Conservation (phyloP, 2,113 vertebrate genomes). For the Trematocara stigmaticum region DNA sequence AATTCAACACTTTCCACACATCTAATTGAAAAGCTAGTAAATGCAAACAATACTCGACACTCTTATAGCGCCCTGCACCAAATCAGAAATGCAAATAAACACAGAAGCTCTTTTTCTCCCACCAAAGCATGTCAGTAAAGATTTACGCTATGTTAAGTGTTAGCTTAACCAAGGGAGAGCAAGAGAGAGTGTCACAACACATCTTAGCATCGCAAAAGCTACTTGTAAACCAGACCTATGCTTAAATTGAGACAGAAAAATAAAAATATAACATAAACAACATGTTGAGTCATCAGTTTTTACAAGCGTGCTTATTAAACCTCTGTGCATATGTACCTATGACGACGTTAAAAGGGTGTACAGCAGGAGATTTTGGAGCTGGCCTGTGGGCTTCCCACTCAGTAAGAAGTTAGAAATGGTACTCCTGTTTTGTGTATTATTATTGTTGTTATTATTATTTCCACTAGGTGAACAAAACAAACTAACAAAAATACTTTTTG, state of each 20-base stretch:
- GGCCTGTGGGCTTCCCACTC: not conserved
- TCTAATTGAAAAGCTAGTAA: not conserved
- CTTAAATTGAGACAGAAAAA: not conserved
- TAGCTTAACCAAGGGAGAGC: not conserved
- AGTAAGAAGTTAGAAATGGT: not conserved
- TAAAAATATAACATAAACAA: not conserved
- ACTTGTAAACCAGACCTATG: not conserved
- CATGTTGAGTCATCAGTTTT: not conserved
- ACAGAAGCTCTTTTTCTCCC: not conserved
- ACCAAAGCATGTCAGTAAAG: not conserved
- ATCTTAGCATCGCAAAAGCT: not conserved
- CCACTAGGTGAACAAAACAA: not conserved
- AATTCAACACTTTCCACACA: not conserved
- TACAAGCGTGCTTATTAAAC: not conserved
- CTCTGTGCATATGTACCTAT: not conserved
- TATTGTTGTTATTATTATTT: not conserved
- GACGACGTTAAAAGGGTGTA: not conserved
- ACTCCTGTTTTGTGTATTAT: not conserved
- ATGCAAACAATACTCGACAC: not conserved
- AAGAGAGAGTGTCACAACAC: not conserved
- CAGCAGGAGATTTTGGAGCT: not conserved
- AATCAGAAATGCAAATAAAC: not conserved
- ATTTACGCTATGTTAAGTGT: not conserved
- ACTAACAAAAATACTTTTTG: not conserved
- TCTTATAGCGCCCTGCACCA: not conserved